Evolutionary conservation across 2,113 vertebrate species (phyloP).

Genomic region (Cebus imitator): DNA sequence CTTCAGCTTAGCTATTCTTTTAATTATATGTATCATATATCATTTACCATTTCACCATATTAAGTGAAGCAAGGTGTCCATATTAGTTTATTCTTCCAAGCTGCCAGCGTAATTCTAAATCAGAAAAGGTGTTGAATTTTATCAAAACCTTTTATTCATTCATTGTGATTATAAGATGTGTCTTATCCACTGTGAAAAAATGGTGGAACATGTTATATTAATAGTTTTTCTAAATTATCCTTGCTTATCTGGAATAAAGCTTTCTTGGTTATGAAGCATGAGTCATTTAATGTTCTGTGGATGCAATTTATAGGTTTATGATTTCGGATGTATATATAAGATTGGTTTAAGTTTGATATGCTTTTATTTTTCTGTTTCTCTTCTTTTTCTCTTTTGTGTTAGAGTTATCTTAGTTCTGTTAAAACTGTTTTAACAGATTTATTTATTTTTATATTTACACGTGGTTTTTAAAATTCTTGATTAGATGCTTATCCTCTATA

Average conservation of each 20-base stretch:
- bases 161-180: not conserved
- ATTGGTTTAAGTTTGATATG: not conserved
- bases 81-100: not conserved
- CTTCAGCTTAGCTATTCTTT: not conserved
- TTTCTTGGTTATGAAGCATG: not conserved
- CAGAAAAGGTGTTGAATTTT: constrained; percentile 19
- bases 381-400: not conserved
- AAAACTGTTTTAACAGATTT: not conserved
- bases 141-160: not conserved
- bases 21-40: not conserved
- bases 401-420: not conserved
- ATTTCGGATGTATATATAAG: constrained; percentile 6
- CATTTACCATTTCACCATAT: not conserved
- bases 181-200: not conserved
- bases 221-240: not conserved
- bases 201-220: not conserved
- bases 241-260: not conserved
- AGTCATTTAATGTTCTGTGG: not conserved
- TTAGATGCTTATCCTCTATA: not conserved
- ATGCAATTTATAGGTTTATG: not conserved
- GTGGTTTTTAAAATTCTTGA: not conserved
- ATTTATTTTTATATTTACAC: not conserved
- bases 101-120: not conserved
- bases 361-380: not conserved
- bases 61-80: not conserved